phyloP scores from a whole-genome alignment of 2,888 invertebrate genomes.

The Caenorhabditis sp. region DNA sequence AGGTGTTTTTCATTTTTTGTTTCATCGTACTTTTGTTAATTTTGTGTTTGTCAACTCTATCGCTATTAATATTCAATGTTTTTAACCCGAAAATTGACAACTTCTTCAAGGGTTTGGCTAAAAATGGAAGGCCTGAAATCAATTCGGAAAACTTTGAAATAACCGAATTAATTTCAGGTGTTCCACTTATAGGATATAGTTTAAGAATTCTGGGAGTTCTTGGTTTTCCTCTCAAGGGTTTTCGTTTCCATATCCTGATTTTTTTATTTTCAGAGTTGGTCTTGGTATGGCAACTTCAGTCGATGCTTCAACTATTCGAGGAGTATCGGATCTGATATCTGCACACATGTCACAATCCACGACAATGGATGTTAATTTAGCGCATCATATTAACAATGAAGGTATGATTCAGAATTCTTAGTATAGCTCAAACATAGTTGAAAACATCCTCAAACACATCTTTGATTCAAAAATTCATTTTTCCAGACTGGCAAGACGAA shows the following conservation, averaged over 20 bases:
- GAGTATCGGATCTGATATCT: conserved; percentile 69
- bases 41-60: neutral
- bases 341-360: conserved; percentile 71
- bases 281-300: conserved; percentile 68
- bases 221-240: neutral
- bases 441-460: no score
- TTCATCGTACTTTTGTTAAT: no score
- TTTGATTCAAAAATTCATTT: no score
- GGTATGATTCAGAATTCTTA: no score
- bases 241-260: neutral
- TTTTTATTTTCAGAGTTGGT: conserved; percentile 17
- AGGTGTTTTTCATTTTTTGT: no score
- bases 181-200: neutral
- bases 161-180: no score
- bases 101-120: neutral
- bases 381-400: conserved; percentile 69
- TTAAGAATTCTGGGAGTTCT: neutral
- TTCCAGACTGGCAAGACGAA: conserved; percentile 71
- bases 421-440: no score
- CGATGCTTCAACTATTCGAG: conserved; percentile 66
- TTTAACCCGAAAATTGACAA: neutral
- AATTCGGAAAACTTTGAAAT: no score
- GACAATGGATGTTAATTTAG: conserved; percentile 69
- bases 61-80: neutral
- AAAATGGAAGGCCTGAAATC: no score